Conservation (phyloP, 2,113 vertebrate genomes). For the Misgurnus mizolepis region DNA sequence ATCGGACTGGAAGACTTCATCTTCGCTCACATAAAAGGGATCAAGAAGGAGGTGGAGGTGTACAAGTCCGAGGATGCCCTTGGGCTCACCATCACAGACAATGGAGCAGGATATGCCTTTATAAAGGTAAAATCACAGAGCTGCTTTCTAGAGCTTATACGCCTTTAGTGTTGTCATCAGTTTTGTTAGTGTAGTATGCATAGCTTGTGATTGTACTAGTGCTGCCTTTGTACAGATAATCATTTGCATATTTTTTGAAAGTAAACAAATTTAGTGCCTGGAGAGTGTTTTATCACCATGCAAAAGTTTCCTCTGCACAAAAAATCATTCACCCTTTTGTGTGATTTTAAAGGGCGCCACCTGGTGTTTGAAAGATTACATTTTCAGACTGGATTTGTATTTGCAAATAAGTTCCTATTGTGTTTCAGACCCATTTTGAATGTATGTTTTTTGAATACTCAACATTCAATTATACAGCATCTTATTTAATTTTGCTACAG, state of each 20-base stretch:
- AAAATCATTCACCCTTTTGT: neutral
- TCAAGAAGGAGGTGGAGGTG: conserved; percentile 88
- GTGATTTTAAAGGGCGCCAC: conserved; percentile 7
- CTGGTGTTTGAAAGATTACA: conserved; percentile 6
- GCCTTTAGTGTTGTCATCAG: neutral
- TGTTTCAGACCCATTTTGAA: too few species aligned
- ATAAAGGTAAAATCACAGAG: conserved; percentile 82
- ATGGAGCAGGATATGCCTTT: conserved; percentile 88
- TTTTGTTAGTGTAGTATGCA: neutral
- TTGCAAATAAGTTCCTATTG: neutral
- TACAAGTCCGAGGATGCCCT: conserved; percentile 87
- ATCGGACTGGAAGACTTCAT: conserved; percentile 96
- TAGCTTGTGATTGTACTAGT: neutral
- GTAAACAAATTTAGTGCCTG: neutral
- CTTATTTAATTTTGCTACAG: too few species aligned
- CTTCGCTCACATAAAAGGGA: conserved; percentile 92
- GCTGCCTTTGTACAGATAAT: neutral
- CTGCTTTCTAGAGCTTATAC: neutral
- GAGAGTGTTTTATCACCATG: neutral
- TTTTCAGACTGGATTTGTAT: neutral
- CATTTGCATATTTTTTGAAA: conserved; percentile 23
- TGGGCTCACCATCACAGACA: conserved; percentile 96
- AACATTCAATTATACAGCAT: too few species aligned
- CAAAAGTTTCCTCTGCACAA: neutral
- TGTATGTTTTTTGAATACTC: neutral